Evolutionary conservation across 2,797 vertebrate species (phyloP), one percentile per base, ranked within the genome.

Genomic region (Neostethus bicornis): DNA sequence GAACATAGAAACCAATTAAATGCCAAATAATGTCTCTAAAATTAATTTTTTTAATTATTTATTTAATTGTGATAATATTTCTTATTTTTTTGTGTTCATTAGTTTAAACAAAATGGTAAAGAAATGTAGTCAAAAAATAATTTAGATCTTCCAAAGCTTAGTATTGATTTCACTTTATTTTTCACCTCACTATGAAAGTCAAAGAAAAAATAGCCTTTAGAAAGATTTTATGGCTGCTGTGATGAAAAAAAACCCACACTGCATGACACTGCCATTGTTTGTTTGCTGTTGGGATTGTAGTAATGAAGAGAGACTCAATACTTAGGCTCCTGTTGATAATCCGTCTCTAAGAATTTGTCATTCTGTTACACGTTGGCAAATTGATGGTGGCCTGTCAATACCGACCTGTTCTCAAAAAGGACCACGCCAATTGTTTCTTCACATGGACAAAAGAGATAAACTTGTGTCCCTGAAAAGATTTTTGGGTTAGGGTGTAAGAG

Each of bases 1-100:
- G 61, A 59, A 62, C 26, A 42, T 38, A 70, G 28, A 39, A 56
- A 43, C 24, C 24, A 49, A 23, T 44, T 20, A 61, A 62, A 69
- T n/a, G n/a, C 56, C 73, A 51, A 23, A 34, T 31, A 56, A 46
- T 31, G 20, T 50, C 23, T 45, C 21, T 35, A 35, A 35, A 26
- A 63, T 23, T 34, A n/a, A 54, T 65, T 45, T 1, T 37, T 51
- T 26, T 11, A 0, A 1, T 39, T 45, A 2, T 34, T 39, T 46
- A 19, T n/a, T n/a, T n/a, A n/a, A n/a, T n/a, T 43, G 4, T 45
- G 66, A 8, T 20, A 31, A 54, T 24, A 11, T 11, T 21, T 43
- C 14, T 43, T 2, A 10, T 7, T 23, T 31, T 37, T 8, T 12
- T 28, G 5, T 38, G 16, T 16, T 4, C 4, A 37, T 13, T 14